Evolutionary conservation across 2,888 invertebrate genomes (phyloP), one percentile per base, ranked within the genome.

Genomic region (Galerucella nymphaeae): DNA sequence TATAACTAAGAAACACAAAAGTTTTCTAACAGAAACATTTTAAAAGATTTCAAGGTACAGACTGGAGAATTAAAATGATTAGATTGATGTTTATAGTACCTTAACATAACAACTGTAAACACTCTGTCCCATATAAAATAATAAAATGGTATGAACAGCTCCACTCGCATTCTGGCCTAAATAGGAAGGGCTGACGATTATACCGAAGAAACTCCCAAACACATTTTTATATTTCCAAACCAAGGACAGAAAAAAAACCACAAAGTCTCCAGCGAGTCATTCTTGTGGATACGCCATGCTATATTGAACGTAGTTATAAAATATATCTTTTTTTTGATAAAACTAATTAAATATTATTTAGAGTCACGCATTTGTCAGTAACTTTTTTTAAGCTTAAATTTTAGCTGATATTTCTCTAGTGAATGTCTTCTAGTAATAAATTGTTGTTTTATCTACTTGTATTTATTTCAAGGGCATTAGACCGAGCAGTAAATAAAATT

Each of bases 121-220:
- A n/a, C 14, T 45, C 13, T 45, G 45, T 45, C 2, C 13, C 45
- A 13, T 45, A 45, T 45, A 13, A 45, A 45, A 45, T 13, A 13
- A 45, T 45, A 13, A 2, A 4, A 13, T 45, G 42, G 42, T 42
- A 42, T 42, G 11, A 42, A 58, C 58, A 30, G 30, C 30, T 30
- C 6, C 30, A 30, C 8, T 30, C 30, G 6, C 30, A 8, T 30
- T 30, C 30, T 30, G 58, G 58, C 38, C 58, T 59, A 59, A 30
- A 23, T 23, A 14, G 58, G 58, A 14, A 13, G 58, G 58, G 58
- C n/a, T 30, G 11, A 13, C 58, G 16, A 68, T 38, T 45, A 59
- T 30, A 42, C 4, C 45, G 30, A 68, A 68, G 68, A 68, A 68
- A 59, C 41, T 68, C 68, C 68, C 68, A 41, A 45, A 61, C 59